Conservation (phyloP, 2,888 invertebrate genomes). For the Cryptophagus acutangulus region DNA sequence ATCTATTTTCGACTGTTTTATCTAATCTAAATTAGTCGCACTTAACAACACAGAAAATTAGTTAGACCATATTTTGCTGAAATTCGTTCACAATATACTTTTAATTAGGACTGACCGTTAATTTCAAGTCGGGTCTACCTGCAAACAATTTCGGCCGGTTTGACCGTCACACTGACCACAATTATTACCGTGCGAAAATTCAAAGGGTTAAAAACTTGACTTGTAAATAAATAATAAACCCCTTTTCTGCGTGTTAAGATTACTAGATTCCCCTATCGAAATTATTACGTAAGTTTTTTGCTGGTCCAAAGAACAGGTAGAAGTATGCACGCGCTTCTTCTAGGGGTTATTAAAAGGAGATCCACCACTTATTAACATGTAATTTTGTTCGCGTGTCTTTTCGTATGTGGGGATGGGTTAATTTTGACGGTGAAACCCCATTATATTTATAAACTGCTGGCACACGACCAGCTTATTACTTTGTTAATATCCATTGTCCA, state of each 20-base stretch:
- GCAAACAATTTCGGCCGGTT: slow-evolving; percentile 2
- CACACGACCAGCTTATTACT: slow-evolving; percentile 1
- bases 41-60: not conserved
- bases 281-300: no score
- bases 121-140: slow-evolving; percentile 2
- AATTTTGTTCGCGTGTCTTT: slow-evolving; percentile 19
- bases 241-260: not conserved
- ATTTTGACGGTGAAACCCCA: no score
- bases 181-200: slow-evolving; percentile 3
- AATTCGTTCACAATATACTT: slow-evolving; percentile 3
- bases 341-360: slow-evolving; percentile 40
- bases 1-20: not conserved
- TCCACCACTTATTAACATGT: slow-evolving; percentile 28
- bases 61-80: not conserved
- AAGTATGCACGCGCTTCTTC: slow-evolving; percentile 12
- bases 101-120: slow-evolving; percentile 7
- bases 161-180: slow-evolving; percentile 8
- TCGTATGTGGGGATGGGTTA: no score
- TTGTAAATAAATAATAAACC: slow-evolving; percentile 4
- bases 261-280: no score
- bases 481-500: slow-evolving; percentile 1
- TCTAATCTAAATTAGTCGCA: not conserved
- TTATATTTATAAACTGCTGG: no score
- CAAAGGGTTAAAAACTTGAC: slow-evolving; percentile 18
- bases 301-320: slow-evolving; percentile 17